Evolutionary conservation across 2,113 vertebrate species (phyloP).

Genomic region (Euleptes europaea): DNA sequence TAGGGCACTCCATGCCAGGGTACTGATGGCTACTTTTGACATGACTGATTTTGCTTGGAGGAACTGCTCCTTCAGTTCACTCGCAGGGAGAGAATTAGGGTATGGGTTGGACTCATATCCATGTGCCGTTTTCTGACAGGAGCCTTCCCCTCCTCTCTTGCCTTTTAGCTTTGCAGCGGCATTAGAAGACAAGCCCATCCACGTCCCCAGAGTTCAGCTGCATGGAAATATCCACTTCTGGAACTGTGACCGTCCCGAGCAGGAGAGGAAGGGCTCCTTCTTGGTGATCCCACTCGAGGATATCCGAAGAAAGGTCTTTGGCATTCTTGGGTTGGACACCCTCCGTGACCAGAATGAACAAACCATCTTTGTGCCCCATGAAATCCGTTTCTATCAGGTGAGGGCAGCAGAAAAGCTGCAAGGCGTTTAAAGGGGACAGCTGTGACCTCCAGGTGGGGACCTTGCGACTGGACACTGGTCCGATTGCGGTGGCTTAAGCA

Average conservation of each 20-base stretch:
- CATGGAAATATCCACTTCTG: slow-evolving; percentile 79
- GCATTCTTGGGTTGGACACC: slow-evolving; percentile 78
- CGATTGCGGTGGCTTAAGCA: background rate
- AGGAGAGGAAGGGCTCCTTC: slow-evolving; percentile 71
- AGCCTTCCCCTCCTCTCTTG: background rate
- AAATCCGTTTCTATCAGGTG: slow-evolving; percentile 81
- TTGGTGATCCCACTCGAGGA: slow-evolving; percentile 77
- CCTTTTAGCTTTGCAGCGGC: slow-evolving; percentile 74
- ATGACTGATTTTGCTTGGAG: no score
- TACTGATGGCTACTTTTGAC: background rate
- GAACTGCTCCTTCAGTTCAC: background rate
- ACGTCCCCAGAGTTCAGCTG: slow-evolving; percentile 75
- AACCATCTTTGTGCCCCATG: slow-evolving; percentile 73
- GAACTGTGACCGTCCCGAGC: slow-evolving; percentile 53
- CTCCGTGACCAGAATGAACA: slow-evolving; percentile 64
- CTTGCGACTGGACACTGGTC: background rate
- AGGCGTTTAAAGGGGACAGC: background rate
- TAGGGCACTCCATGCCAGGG: background rate
- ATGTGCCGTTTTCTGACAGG: background rate
- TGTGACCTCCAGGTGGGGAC: background rate
- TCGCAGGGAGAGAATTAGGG: background rate
- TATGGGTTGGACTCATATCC: background rate
- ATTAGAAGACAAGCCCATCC: slow-evolving; percentile 73
- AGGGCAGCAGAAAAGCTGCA: slow-evolving; percentile 3
- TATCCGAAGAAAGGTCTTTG: slow-evolving; percentile 70